phyloP scores from a whole-genome alignment of 2,888 invertebrate genomes.

The Drosophila ochracea region DNA sequence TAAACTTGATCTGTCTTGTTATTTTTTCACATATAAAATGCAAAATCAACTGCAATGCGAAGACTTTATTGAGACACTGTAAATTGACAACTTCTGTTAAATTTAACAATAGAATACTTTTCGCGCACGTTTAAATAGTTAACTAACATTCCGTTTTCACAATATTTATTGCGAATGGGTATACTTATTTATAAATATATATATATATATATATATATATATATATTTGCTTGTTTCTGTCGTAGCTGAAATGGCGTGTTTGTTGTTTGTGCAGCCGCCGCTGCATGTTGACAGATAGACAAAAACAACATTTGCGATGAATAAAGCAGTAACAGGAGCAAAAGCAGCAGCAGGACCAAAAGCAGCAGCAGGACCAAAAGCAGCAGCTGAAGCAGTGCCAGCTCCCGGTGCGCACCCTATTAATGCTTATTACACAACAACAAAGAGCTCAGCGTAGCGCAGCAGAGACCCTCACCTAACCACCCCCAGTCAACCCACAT shows the following conservation, averaged over 20 bases:
- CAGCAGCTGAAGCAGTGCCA: conserved; percentile 6
- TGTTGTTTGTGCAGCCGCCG: conserved; percentile 59
- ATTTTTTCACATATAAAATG: too few species aligned
- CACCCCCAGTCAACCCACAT: background rate
- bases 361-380: conserved; percentile 17
- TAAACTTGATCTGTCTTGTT: too few species aligned
- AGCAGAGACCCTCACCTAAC: conserved; percentile 12
- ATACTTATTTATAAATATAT: background rate
- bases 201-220: background rate
- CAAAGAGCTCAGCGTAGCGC: conserved; percentile 44
- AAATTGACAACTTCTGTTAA: background rate
- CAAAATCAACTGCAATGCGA: background rate
- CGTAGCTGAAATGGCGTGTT: conserved; percentile 38
- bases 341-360: conserved; percentile 25
- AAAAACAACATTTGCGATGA: conserved; percentile 76
- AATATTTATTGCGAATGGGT: background rate
- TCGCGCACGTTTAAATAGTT: conserved; percentile 4
- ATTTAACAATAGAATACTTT: background rate
- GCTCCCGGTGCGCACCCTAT: conserved; percentile 68
- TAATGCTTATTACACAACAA: conserved; percentile 79
- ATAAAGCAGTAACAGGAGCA: conserved; percentile 49
- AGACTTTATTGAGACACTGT: background rate
- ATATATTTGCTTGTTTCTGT: conserved; percentile 7
- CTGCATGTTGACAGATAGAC: conserved; percentile 81
- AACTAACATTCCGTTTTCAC: background rate